These are phyloP conservation scores for Bettongia penicillata DNA, from an alignment of 2,113 vertebrate species.

Conservation along the genomic window DNA sequence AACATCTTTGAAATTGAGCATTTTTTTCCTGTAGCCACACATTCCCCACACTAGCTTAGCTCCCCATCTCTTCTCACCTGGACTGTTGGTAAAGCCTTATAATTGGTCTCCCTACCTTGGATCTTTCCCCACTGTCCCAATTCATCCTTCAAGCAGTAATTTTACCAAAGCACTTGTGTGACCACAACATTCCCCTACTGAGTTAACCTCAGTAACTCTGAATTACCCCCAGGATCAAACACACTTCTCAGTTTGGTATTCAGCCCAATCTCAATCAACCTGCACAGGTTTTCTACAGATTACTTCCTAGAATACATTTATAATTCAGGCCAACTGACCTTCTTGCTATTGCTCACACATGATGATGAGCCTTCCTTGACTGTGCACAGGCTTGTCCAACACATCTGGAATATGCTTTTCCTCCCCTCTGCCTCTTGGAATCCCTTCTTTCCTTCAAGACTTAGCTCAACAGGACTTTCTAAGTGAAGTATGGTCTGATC, in stretches of 20 bases:
- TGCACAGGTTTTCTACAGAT: neutral
- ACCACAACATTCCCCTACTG: neutral
- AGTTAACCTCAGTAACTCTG: neutral
- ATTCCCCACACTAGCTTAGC: neutral
- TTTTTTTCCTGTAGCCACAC: no score
- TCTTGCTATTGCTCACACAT: no score
- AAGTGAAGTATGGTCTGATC: no score
- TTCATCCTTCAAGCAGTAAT: neutral
- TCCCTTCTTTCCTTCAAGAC: no score
- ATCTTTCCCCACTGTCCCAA: neutral
- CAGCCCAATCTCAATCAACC: neutral
- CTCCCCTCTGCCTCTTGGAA: no score
- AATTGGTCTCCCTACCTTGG: neutral
- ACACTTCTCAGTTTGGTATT: neutral
- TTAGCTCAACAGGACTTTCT: no score
- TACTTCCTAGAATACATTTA: no score
- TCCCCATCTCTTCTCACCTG: neutral
- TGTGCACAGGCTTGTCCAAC: no score
- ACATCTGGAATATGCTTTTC: no score
- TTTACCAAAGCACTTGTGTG: neutral
- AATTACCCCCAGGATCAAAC: neutral
- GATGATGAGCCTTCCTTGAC: no score
- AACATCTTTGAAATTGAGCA: no score
- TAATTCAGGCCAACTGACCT: no score
- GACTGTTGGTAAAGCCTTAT: neutral